These are phyloP conservation scores for Mobula hypostoma DNA, from an alignment of 2,113 vertebrate genomes.

Conservation along the genomic window DNA sequence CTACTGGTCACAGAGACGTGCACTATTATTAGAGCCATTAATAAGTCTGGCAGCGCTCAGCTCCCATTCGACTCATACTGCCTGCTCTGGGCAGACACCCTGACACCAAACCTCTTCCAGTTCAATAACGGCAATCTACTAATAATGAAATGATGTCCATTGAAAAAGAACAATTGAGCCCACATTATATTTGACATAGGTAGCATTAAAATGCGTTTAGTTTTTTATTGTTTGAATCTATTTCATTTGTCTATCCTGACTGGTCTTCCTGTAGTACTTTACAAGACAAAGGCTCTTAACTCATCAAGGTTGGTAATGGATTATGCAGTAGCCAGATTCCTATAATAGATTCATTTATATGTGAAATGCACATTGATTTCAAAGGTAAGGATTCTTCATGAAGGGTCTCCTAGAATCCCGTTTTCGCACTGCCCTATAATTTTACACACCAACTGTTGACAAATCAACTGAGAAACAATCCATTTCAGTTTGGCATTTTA, in stretches of 20 bases:
- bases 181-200: not conserved
- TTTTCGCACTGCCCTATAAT: not conserved
- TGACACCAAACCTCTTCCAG: not conserved
- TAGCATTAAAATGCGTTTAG: not conserved
- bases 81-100: not conserved
- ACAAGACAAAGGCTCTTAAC: conserved; percentile 28
- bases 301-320: conserved; percentile 17
- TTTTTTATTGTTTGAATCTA: conserved; percentile 9
- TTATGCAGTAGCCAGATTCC: not conserved
- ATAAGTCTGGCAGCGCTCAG: not conserved
- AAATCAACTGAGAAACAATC: not conserved
- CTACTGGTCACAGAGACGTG: not conserved
- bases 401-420: too few relatives aligned
- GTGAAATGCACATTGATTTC: not conserved
- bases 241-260: not conserved
- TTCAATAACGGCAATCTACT: not conserved
- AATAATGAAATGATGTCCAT: not conserved
- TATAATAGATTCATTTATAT: not conserved
- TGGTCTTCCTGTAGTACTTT: not conserved
- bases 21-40: conserved; percentile 7
- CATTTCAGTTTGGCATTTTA: not conserved
- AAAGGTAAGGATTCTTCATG: not conserved
- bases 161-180: not conserved
- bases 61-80: not conserved
- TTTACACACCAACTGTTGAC: not conserved